Conservation (phyloP, 1,140 invertebrate species). For the Streblospio benedicti region DNA sequence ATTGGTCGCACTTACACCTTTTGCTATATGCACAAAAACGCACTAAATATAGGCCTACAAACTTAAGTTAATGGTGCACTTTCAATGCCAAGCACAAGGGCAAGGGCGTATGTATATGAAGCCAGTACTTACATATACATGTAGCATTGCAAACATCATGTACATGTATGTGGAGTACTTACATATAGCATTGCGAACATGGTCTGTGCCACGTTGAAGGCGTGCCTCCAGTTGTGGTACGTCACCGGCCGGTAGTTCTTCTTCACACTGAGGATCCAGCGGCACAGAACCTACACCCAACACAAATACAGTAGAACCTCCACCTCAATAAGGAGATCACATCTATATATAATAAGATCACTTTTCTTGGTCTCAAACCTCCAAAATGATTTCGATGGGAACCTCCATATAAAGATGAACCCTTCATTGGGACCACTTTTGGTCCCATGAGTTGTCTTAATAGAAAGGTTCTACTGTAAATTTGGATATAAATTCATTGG, state of each 20-base stretch:
- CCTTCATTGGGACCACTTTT: too few species aligned
- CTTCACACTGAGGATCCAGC: constrained; percentile 85
- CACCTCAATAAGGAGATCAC: too few species aligned
- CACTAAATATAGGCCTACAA: neutral
- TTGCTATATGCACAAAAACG: too few species aligned
- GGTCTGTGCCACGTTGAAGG: constrained; percentile 84
- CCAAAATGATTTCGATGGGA: too few species aligned
- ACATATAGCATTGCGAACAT: constrained; percentile 88
- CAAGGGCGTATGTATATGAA: neutral
- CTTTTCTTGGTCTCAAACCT: too few species aligned
- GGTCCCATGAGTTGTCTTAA: too few species aligned
- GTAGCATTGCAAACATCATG: too few species aligned
- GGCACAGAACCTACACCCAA: constrained; percentile 54
- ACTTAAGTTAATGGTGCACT: neutral
- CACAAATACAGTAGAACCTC: too few species aligned
- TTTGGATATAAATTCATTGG: neutral
- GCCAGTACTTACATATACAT: neutral
- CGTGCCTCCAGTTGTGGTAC: constrained; percentile 93
- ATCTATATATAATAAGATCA: neutral
- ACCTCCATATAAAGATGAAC: too few species aligned
- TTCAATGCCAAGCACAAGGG: neutral
- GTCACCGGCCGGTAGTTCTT: constrained; percentile 91
- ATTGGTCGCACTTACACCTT: too few species aligned
- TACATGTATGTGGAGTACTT: too few species aligned
- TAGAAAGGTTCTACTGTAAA: too few species aligned